A percentile compares a stretch with the other conserved stretches of the same genome.
Conservation (phyloP, 2,113 vertebrate genomes). For the Chaetodon trifascialis region DNA sequence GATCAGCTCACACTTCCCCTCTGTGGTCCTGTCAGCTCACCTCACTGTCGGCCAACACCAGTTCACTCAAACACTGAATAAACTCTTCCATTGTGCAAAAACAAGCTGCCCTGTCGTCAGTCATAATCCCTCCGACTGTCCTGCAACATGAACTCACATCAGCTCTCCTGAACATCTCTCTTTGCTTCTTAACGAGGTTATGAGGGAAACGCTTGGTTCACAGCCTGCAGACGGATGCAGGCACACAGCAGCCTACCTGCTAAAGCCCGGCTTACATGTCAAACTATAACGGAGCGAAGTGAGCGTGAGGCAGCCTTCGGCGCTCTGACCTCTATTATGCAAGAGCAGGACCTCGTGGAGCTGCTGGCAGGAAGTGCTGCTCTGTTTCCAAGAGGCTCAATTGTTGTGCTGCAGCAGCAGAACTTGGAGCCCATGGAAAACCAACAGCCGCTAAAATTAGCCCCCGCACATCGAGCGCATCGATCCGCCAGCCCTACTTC, state of each 20-base stretch:
- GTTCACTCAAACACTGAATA: too few species aligned
- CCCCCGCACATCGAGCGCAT: conserved; percentile 71
- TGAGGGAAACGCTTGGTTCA: too few species aligned
- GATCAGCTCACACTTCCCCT: too few species aligned
- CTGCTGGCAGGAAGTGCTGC: conserved; percentile 44
- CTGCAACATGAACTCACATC: too few species aligned
- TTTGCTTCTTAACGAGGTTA: too few species aligned
- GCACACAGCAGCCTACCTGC: neutral
- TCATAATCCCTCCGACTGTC: too few species aligned
- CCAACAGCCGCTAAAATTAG: conserved; percentile 74
- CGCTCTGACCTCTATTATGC: conserved; percentile 47
- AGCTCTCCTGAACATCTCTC: too few species aligned
- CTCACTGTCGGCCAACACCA: too few species aligned
- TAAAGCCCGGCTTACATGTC: neutral
- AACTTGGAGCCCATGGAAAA: conserved; percentile 58
- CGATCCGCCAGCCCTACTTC: conserved; percentile 72
- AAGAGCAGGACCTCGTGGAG: conserved; percentile 28
- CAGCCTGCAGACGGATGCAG: neutral
- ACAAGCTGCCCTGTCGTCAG: too few species aligned
- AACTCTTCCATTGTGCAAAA: too few species aligned
- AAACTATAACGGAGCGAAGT: neutral
- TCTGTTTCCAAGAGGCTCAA: conserved; percentile 37
- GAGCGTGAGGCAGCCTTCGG: neutral
- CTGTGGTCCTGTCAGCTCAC: too few species aligned
- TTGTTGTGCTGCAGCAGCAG: conserved; percentile 52